Evolutionary conservation across 2,888 invertebrate genomes (phyloP), one percentile per base, ranked within the genome.

Genomic region (Phaedon cochleariae): DNA sequence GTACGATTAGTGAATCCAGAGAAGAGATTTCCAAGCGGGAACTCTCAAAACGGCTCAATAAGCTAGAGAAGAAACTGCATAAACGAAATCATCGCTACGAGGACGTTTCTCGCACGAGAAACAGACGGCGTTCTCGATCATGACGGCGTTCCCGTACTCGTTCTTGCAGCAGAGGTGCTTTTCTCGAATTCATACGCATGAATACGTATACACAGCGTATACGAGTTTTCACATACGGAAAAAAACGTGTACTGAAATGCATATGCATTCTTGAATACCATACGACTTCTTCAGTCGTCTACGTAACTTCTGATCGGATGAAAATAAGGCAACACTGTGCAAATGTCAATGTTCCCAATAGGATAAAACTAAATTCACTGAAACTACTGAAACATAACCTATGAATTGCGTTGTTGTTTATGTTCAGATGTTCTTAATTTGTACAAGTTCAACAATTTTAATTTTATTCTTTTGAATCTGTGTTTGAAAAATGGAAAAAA

Each of bases 251-350:
- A 52, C 52, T 52, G 12, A 2, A 17, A 22, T 17, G 3, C 29
- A 21, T 22, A 7, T 34, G 54, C 31, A 34, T 54, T 54, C 54
- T 54, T 54, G 54, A 54, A 54, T 31, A 37, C 54, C 31, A 54
- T 54, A 54, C 34, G 54, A 54, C 54, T 54, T 54, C 31, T 34
- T 34, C 6, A 54, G 29, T 54, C 17, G 54, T 34, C 26, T 52
- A 52, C 52, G 52, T 52, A 52, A 26, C 3, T 26, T 52, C 4
- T 26, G 52, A 17, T 29, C 34, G 54, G 20, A 54, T 54, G 54
- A 54, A 34, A 54, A 54, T 31, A 7, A 31, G 54, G 31, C 54
- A 54, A 52, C 52, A 52, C 26, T 22, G 52, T 52, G 52, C 31
- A 21, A 52, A 26, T 52, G 2, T n/a, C 12, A 20, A 51, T 21